These are phyloP conservation scores for Drosophila sechellia DNA, from an alignment of 1,140 invertebrate genomes.

Conservation along the genomic window DNA sequence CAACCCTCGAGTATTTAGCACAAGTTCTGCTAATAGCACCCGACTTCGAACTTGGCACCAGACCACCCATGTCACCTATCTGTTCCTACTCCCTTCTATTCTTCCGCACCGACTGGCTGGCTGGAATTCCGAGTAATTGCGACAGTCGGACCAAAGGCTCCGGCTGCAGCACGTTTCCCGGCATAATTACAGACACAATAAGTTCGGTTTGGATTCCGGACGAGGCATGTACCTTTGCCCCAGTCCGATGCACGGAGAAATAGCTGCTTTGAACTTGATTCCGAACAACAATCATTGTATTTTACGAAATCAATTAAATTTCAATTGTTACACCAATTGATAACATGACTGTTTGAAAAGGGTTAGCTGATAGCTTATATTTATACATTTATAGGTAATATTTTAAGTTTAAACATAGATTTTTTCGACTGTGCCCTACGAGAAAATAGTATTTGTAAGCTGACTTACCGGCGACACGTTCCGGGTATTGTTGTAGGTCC, in stretches of 20 bases:
- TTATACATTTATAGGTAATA: too few species aligned
- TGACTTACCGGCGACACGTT: constrained; percentile 88
- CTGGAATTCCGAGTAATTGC: constrained; percentile 38
- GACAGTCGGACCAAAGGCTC: constrained; percentile 15
- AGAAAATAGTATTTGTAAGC: neutral
- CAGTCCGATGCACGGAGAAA: neutral
- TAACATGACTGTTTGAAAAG: too few species aligned
- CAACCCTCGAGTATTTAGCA: constrained; percentile 69
- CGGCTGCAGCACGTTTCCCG: constrained; percentile 44
- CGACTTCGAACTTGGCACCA: constrained; percentile 37
- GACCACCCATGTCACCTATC: neutral
- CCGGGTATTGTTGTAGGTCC: constrained; percentile 91
- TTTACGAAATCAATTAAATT: neutral
- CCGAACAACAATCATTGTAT: neutral
- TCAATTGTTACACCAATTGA: neutral
- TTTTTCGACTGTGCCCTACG: neutral
- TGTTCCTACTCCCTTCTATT: neutral
- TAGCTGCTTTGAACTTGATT: neutral
- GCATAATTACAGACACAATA: constrained; percentile 54
- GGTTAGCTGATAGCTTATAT: too few species aligned
- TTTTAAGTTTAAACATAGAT: neutral
- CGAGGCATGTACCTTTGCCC: constrained; percentile 5
- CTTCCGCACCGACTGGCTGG: neutral
- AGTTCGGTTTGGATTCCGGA: constrained; percentile 27
- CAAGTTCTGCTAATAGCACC: constrained; percentile 68